Base-by-base conservation (phyloP, 2,797 vertebrate genomes). In the Sebastolobus alascanus region DNA sequence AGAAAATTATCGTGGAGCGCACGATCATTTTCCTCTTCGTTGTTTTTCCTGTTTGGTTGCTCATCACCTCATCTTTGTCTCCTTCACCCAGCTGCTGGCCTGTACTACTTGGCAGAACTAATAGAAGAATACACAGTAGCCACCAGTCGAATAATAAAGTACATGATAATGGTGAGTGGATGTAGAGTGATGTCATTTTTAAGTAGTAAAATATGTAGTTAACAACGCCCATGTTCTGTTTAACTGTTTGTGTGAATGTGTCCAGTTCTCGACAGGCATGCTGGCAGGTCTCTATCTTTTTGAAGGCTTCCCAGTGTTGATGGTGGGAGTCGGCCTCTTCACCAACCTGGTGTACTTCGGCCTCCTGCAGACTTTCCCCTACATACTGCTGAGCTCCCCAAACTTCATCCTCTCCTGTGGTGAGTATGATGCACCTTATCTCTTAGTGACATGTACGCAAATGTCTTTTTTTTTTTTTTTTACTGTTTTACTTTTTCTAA, bases 301-400 rank as follows among this genome's bases (percentile, higher is more conserved):
- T 63, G 98, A 99, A 74, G 96, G 92, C 58, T 99, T 99, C 88
- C 98, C 98, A 0, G 80, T 89, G 1, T 81, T 97, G 68, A 97
- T 99, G 97, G 94, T 98, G 56, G 96, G 96, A 4, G 92, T 97
- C 7, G 98, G 98, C 52, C 98, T 99, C 80, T 99, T 99, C 95
- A 98, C 97, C 86, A 99, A 99, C 94, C 95, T 99, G 64, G 98
- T 99, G 60, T 99, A 98, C 90, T 99, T 99, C 0, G 98, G 98
- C 40, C 94, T 99, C 52, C 95, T 99, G 68, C 97, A 96, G 93
- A 98, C 97, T 3, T 99, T 99, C 92, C 98, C 98, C 12, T 98
- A 98, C 95, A 99, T 99, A 59, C 93, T 97, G 93, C 96, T 99
- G 67, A 98, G 97, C 60, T 99, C 98, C 5, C 97, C 98, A 22